A percentile compares a stretch with the other conserved stretches of the same genome.
These are phyloP conservation scores for Holotrichia oblita DNA, from an alignment of 1,140 invertebrate species.

Conservation along the genomic window DNA sequence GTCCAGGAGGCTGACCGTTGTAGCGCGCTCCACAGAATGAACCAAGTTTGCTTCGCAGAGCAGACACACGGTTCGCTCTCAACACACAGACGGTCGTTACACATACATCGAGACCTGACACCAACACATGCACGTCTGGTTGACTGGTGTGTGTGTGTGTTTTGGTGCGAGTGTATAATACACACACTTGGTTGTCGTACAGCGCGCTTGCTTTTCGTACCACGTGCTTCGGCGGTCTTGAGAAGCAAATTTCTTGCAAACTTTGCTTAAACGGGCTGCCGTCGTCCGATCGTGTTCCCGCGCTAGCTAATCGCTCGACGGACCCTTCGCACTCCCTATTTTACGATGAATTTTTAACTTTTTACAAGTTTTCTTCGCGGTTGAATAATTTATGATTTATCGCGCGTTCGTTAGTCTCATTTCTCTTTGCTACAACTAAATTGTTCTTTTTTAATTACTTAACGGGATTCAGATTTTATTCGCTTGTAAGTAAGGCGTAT, in stretches of 20 bases:
- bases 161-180: not conserved
- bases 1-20: constrained; percentile 35
- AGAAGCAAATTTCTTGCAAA: constrained; percentile 29
- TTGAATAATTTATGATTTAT: not conserved
- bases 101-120: not conserved
- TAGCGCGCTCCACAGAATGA: constrained; percentile 35
- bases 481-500: no score
- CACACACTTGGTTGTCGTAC: not conserved
- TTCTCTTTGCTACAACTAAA: not conserved
- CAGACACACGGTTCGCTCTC: not conserved
- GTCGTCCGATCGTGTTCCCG: not conserved
- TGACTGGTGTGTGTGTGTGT: constrained; percentile 9
- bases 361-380: not conserved
- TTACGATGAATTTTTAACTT: constrained; percentile 10
- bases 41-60: constrained; percentile 31
- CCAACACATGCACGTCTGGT: constrained; percentile 2
- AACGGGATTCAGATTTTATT: no score
- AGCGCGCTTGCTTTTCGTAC: constrained; percentile 18
- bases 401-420: not conserved
- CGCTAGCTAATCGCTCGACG: not conserved
- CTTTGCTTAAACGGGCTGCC: constrained; percentile 18
- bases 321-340: not conserved
- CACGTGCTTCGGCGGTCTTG: constrained; percentile 8
- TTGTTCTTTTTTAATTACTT: no score
- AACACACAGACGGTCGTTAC: constrained; percentile 1